Evolutionary conservation across 2,888 invertebrate genomes (phyloP).

Genomic region (Andrena bucephala): DNA sequence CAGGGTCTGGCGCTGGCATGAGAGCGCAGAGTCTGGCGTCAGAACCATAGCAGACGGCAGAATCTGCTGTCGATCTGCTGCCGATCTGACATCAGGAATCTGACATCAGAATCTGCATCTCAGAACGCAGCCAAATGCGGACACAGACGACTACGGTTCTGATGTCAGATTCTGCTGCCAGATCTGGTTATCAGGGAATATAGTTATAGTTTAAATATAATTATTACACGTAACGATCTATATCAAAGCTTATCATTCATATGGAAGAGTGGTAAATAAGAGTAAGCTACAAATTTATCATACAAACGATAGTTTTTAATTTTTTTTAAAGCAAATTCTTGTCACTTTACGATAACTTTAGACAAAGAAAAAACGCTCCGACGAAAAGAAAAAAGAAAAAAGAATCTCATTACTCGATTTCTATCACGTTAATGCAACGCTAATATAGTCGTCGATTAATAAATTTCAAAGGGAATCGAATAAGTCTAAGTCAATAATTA

Average conservation of each 20-base stretch:
- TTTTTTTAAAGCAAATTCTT: slow-evolving; percentile 11
- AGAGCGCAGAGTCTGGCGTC: too few species aligned
- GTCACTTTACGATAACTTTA: slow-evolving; percentile 24
- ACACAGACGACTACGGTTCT: too few species aligned
- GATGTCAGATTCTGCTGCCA: too few species aligned
- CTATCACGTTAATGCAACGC: slow-evolving; percentile 6
- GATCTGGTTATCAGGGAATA: too few species aligned
- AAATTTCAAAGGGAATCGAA: slow-evolving; percentile 27
- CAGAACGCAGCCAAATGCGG: too few species aligned
- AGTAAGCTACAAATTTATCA: slow-evolving; percentile 19
- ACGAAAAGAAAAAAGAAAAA: not conserved
- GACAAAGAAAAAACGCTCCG: not conserved
- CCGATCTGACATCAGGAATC: too few species aligned
- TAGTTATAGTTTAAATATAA: slow-evolving; percentile 45
- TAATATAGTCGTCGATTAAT: slow-evolving; percentile 9
- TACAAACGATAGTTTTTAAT: slow-evolving; percentile 25
- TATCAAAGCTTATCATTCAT: slow-evolving; percentile 47
- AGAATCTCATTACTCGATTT: slow-evolving; percentile 6
- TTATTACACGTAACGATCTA: slow-evolving; percentile 34
- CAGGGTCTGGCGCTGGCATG: too few species aligned
- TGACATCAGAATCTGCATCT: too few species aligned
- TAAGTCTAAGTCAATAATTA: slow-evolving; percentile 49
- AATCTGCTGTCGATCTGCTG: too few species aligned
- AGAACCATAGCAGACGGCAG: too few species aligned
- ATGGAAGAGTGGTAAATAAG: slow-evolving; percentile 11